Evolutionary conservation across 2,113 vertebrate genomes (phyloP).

Genomic region (Hoplias malabaricus): DNA sequence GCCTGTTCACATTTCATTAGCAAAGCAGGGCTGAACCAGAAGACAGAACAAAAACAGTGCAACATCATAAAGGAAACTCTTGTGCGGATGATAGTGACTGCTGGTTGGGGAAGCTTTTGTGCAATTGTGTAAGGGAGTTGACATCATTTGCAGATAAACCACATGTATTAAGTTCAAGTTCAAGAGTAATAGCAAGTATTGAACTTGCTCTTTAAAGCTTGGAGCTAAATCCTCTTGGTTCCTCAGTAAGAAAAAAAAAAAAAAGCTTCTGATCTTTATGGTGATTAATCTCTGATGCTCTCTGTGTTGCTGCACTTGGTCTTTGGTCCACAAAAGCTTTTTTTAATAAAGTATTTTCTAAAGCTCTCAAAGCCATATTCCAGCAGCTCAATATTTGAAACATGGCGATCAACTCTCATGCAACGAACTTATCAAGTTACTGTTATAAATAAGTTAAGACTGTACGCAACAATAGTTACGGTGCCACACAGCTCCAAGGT

Average conservation of each 20-base stretch:
- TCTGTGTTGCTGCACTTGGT: background rate
- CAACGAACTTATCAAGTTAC: no score
- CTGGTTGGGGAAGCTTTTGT: background rate
- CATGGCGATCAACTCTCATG: background rate
- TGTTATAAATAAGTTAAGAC: no score
- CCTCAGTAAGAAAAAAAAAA: background rate
- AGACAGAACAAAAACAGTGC: background rate
- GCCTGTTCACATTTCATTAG: constrained; percentile 10
- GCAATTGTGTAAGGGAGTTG: background rate
- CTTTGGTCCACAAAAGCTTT: background rate
- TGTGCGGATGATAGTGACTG: background rate
- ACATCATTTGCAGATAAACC: background rate
- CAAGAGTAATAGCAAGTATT: background rate
- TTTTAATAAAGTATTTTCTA: background rate
- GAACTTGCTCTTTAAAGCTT: background rate
- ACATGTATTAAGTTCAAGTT: background rate
- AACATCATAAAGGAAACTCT: background rate
- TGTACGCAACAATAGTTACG: no score
- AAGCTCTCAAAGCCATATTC: background rate
- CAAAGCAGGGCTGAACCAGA: constrained; percentile 3
- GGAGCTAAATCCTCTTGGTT: background rate
- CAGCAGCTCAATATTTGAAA: background rate
- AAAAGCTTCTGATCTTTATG: constrained; percentile 1
- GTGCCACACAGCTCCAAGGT: no score
- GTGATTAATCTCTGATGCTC: background rate